These are phyloP conservation scores for Styela plicata DNA, from an alignment of 23 tunicate species.

Conservation along the genomic window DNA sequence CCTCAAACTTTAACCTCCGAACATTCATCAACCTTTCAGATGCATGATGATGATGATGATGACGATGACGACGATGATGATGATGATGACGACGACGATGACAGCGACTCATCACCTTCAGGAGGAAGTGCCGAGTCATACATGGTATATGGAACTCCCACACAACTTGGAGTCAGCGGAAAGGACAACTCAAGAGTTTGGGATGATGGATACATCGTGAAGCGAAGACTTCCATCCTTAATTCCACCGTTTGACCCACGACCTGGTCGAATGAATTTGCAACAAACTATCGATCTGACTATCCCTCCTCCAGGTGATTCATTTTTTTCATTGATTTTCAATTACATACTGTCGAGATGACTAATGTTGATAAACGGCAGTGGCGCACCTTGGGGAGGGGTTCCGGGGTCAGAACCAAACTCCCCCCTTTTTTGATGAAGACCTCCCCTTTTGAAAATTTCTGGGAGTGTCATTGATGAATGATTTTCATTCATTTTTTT, in stretches of 20 bases:
- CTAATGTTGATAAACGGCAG: too few species aligned
- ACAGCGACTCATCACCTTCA: slow-evolving; percentile 12
- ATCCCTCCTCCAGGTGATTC: slow-evolving; percentile 83
- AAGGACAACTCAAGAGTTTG: slow-evolving; percentile 30
- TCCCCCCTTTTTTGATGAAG: too few species aligned
- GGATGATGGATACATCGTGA: slow-evolving; percentile 72
- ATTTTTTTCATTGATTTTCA: too few species aligned
- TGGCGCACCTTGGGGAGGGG: too few species aligned
- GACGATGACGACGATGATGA: slow-evolving; percentile 22
- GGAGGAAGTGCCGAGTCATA: slow-evolving; percentile 31
- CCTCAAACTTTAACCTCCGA: too few species aligned
- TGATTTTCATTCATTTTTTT: too few species aligned
- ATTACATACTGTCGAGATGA: too few species aligned
- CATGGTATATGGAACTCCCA: slow-evolving; percentile 14
- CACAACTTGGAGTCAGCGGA: not conserved
- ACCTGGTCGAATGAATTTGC: slow-evolving; percentile 85
- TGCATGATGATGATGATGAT: too few species aligned
- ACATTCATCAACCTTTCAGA: not conserved
- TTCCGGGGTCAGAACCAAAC: too few species aligned
- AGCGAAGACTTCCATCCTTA: slow-evolving; percentile 58
- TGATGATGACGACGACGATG: slow-evolving; percentile 51
- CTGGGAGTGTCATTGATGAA: too few species aligned
- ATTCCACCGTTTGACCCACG: slow-evolving; percentile 94
- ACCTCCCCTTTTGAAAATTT: too few species aligned
- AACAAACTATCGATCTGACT: slow-evolving; percentile 77